Percentiles rank a stretch among this genome's conserved stretches.
Evolutionary conservation across 2,888 invertebrate genomes (phyloP).

Genomic region (Molanna angustata): DNA sequence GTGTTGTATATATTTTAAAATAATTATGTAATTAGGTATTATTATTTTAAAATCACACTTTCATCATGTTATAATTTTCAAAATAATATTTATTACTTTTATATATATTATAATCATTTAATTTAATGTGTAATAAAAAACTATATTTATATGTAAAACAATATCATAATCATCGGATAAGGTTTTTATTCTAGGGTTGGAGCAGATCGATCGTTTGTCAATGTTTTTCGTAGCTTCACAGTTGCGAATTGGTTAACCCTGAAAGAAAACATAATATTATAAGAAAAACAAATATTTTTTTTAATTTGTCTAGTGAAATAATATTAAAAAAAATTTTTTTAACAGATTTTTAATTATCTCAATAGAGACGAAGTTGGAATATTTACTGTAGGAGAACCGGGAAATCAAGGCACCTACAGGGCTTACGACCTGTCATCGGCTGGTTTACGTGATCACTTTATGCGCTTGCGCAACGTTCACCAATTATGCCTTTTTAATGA

Average conservation of each 20-base stretch:
- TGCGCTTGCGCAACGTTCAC: too few relatives aligned
- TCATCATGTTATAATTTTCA: not conserved
- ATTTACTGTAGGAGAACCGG: too few relatives aligned
- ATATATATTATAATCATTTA: constrained; percentile 11
- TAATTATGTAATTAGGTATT: not conserved
- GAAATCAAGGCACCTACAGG: too few relatives aligned
- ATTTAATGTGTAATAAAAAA: constrained; percentile 3
- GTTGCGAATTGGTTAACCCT: constrained; percentile 87
- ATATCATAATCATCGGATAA: not conserved
- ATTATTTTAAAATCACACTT: not conserved
- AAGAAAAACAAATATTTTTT: not conserved
- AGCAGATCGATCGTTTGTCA: constrained; percentile 83
- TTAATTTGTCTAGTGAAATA: too few relatives aligned
- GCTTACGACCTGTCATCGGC: too few relatives aligned
- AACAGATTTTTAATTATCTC: too few relatives aligned
- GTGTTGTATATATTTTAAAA: constrained; percentile 9
- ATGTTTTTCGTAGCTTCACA: constrained; percentile 82
- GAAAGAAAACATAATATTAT: constrained; percentile 39
- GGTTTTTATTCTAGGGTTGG: constrained; percentile 62
- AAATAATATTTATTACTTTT: constrained; percentile 1
- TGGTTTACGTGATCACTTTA: too few relatives aligned
- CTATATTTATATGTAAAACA: constrained; percentile 1
- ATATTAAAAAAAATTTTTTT: too few relatives aligned
- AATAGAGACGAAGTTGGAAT: too few relatives aligned
- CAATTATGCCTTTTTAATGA: too few relatives aligned